Conservation (phyloP, 2,888 invertebrate species). For the Perizoma flavofasciatum region DNA sequence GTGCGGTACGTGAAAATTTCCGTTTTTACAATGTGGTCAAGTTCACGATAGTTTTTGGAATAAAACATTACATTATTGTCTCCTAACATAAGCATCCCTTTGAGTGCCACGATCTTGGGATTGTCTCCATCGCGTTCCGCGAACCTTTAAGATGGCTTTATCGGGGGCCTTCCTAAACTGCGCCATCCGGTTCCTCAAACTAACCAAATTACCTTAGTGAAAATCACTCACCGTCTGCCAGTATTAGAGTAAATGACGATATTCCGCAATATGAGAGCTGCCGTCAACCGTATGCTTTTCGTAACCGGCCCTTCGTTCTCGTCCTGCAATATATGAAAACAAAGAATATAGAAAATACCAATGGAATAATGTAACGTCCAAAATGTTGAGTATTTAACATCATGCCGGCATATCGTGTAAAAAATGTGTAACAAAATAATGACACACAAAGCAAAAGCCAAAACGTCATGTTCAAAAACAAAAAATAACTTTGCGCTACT, state of each 20-base stretch:
- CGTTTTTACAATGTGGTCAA: no score
- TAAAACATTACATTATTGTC: no score
- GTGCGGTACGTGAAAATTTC: no score
- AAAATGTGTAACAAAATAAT: background rate
- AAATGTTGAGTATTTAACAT: background rate
- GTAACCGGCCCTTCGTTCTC: slow-evolving; percentile 99
- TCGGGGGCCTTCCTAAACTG: no score
- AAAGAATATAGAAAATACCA: background rate
- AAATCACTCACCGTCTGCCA: slow-evolving; percentile 90
- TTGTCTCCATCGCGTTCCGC: no score
- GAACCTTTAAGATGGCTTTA: no score
- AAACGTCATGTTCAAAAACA: background rate
- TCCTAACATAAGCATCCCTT: no score
- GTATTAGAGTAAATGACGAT: slow-evolving; percentile 97
- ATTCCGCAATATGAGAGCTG: slow-evolving; percentile 98
- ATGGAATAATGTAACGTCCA: background rate
- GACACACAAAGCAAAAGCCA: background rate
- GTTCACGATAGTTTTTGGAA: no score
- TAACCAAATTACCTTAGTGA: slow-evolving; percentile 27
- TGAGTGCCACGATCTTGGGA: no score
- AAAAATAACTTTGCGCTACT: no score
- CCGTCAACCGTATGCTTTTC: slow-evolving; percentile 98
- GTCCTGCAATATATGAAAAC: slow-evolving; percentile 86
- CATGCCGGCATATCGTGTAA: background rate
- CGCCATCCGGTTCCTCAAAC: no score